Evolutionary conservation across 2,797 vertebrate genomes (phyloP).

Genomic region (Eospalax fontanierii): DNA sequence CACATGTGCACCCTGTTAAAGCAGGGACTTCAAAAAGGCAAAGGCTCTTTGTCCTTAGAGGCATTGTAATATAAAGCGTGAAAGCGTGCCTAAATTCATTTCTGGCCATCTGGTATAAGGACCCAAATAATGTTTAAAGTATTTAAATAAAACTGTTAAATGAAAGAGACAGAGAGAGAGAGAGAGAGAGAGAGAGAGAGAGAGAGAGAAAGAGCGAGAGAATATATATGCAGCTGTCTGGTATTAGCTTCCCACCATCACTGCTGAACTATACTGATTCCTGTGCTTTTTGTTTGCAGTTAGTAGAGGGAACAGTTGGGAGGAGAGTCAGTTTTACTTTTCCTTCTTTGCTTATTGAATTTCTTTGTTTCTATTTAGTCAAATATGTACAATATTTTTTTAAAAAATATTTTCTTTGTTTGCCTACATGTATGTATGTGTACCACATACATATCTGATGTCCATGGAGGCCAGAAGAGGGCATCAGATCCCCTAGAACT

Average conservation of each 20-base stretch:
- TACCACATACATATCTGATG: not conserved
- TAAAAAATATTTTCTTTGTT: not conserved
- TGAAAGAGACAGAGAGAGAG: not conserved
- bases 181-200: not conserved
- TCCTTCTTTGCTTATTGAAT: constrained; percentile 50
- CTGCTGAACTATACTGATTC: constrained; percentile 40
- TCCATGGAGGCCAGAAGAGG: not conserved
- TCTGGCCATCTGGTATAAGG: constrained; percentile 68
- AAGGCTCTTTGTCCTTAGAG: constrained; percentile 51
- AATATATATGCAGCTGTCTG: constrained; percentile 62
- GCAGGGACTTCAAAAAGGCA: constrained; percentile 58
- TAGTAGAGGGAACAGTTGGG: constrained; percentile 49
- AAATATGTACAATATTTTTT: constrained; percentile 66
- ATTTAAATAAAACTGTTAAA: constrained; percentile 73
- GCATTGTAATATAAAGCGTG: constrained; percentile 51
- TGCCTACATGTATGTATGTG: not conserved
- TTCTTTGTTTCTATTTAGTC: constrained; percentile 62
- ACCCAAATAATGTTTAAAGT: constrained; percentile 45
- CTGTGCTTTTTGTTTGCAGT: constrained; percentile 40
- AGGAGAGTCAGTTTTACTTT: constrained; percentile 58
- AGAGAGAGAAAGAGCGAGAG: not conserved
- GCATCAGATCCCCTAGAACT: not conserved
- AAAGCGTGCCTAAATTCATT: constrained; percentile 69
- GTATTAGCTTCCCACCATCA: constrained; percentile 44
- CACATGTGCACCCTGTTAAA: constrained; percentile 79